These are phyloP conservation scores for Pseudomugil tenellus DNA, from an alignment of 2,797 vertebrate genomes.

Conservation along the genomic window DNA sequence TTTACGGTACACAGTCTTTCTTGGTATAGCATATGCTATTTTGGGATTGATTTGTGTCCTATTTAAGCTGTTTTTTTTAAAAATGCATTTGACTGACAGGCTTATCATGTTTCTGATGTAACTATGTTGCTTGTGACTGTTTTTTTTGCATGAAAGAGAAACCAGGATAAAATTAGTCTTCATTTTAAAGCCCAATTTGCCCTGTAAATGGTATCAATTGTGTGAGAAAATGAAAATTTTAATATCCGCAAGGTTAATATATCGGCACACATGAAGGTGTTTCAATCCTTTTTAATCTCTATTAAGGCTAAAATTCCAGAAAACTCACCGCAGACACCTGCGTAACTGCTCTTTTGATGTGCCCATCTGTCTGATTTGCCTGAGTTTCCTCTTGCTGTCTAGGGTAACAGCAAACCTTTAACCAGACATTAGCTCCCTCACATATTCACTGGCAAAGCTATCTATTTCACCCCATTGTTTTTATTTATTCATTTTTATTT, in stretches of 20 bases:
- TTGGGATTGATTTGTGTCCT: not conserved
- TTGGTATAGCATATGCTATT: not conserved
- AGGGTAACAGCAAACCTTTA: slow-evolving; percentile 16
- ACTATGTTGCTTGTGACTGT: slow-evolving; percentile 32
- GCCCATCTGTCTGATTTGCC: slow-evolving; percentile 24
- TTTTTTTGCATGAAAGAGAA: slow-evolving; percentile 52
- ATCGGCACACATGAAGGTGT: slow-evolving; percentile 43
- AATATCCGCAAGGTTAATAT: slow-evolving; percentile 48
- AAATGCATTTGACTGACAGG: slow-evolving; percentile 47
- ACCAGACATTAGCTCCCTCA: not conserved
- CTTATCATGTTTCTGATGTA: slow-evolving; percentile 46
- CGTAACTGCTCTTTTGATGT: slow-evolving; percentile 25
- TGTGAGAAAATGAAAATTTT: slow-evolving; percentile 40
- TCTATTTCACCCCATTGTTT: not conserved
- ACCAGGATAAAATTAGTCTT: slow-evolving; percentile 54
- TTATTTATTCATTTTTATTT: not conserved
- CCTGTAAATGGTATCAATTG: slow-evolving; percentile 32
- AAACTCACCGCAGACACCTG: slow-evolving; percentile 34
- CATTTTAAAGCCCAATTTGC: slow-evolving; percentile 64
- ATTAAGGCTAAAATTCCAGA: slow-evolving; percentile 41
- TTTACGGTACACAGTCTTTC: not conserved
- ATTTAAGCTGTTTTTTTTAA: slow-evolving; percentile 15
- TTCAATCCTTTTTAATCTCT: slow-evolving; percentile 63
- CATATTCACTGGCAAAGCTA: not conserved
- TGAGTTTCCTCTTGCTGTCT: slow-evolving; percentile 6